These are phyloP conservation scores for Himalopsyche tibetana DNA, from an alignment of 2,888 invertebrate genomes.

Conservation along the genomic window DNA sequence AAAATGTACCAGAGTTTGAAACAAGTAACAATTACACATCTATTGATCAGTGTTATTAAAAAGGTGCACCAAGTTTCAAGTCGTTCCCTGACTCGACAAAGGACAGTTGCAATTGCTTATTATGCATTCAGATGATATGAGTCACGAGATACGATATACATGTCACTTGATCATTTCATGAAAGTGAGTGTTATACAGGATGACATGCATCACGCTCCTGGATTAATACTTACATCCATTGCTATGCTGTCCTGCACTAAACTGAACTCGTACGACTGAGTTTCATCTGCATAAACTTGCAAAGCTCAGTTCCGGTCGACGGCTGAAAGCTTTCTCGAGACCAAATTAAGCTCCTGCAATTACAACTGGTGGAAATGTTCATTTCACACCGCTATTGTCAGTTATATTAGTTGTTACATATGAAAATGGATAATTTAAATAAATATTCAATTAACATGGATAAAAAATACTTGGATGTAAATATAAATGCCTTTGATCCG, in stretches of 20 bases:
- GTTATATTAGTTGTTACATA: not conserved
- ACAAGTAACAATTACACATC: too few species aligned
- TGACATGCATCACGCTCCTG: not conserved
- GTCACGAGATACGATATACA: not conserved
- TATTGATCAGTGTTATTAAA: too few species aligned
- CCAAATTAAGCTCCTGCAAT: slow-evolving; percentile 16
- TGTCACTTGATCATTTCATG: not conserved
- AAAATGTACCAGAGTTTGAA: too few species aligned
- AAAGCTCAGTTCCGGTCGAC: slow-evolving; percentile 18
- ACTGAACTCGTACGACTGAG: not conserved
- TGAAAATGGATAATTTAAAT: too few species aligned
- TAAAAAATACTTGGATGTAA: too few species aligned
- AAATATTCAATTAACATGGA: too few species aligned
- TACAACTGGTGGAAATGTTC: not conserved
- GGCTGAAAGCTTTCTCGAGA: slow-evolving; percentile 21
- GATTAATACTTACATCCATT: not conserved
- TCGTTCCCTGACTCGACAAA: not conserved
- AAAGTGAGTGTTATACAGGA: not conserved
- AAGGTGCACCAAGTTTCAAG: not conserved
- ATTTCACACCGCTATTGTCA: not conserved
- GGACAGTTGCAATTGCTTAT: not conserved
- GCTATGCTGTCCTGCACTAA: not conserved
- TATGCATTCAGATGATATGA: not conserved
- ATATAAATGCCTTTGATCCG: too few species aligned
- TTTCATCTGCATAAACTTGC: slow-evolving; percentile 31